Evolutionary conservation across 1,140 invertebrate species (phyloP).

Genomic region (Mizuhopecten yessoensis): DNA sequence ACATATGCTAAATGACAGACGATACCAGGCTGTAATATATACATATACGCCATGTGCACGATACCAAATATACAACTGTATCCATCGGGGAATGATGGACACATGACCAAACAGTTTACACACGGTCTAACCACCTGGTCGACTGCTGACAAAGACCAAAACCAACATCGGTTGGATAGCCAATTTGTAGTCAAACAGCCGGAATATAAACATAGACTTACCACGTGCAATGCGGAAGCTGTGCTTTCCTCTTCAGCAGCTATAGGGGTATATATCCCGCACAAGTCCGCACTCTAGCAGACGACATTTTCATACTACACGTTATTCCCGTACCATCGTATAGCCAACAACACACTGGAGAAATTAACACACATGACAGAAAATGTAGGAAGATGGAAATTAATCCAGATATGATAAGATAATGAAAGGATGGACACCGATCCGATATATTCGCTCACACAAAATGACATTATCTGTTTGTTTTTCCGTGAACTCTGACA

Average conservation of each 20-base stretch:
- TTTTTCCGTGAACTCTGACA: constrained; percentile 17
- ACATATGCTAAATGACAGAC: neutral
- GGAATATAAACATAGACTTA: constrained; percentile 29
- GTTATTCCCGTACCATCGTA: neutral
- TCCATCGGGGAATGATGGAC: neutral
- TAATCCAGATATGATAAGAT: neutral
- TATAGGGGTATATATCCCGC: neutral
- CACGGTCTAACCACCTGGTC: neutral
- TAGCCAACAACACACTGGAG: neutral
- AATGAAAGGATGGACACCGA: neutral
- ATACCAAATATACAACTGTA: neutral
- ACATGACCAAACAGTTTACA: constrained; percentile 22
- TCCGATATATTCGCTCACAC: constrained; percentile 5
- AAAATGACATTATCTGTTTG: constrained; percentile 39
- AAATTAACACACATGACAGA: neutral
- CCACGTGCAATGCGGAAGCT: neutral
- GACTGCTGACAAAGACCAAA: neutral
- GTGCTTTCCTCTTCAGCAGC: neutral
- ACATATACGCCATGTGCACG: neutral
- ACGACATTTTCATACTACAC: neutral
- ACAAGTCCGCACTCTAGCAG: neutral
- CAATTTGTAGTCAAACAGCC: constrained; percentile 33
- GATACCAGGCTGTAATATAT: neutral
- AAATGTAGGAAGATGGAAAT: neutral
- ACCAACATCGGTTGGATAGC: constrained; percentile 30